A percentile compares a stretch with the other conserved stretches of the same genome.
These are phyloP conservation scores for Phaonia tiefii DNA, from an alignment of 2,888 invertebrate genomes.

Conservation along the genomic window DNA sequence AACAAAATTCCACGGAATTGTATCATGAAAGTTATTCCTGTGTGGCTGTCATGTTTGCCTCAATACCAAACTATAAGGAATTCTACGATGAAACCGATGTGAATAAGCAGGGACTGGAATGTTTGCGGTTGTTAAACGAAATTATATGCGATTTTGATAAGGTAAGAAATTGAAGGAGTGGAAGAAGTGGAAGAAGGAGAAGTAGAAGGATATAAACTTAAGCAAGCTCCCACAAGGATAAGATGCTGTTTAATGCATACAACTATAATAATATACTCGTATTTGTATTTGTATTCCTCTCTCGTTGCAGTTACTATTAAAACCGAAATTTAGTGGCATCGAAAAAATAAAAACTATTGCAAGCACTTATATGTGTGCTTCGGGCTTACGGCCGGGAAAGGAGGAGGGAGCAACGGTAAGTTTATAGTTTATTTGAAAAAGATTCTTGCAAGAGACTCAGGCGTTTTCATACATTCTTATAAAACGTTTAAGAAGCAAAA, in stretches of 20 bases:
- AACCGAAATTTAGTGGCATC: conserved; percentile 96
- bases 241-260: too few relatives aligned
- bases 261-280: too few relatives aligned
- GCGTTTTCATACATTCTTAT: too few relatives aligned
- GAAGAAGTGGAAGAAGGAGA: too few relatives aligned
- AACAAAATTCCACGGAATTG: conserved; percentile 86
- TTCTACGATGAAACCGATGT: conserved; percentile 98
- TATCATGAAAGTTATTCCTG: conserved; percentile 97
- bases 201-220: too few relatives aligned
- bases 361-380: conserved; percentile 98
- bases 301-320: conserved; percentile 85
- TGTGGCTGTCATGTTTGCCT: conserved; percentile 98
- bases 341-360: conserved; percentile 99
- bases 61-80: conserved; percentile 98
- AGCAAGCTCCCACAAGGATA: too few relatives aligned
- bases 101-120: conserved; percentile 97
- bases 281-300: neutral
- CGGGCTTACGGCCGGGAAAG: conserved; percentile 93
- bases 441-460: neutral
- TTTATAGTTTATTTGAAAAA: conserved; percentile 26
- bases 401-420: conserved; percentile 87
- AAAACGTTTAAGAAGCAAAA: too few relatives aligned
- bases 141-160: conserved; percentile 99
- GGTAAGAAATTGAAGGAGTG: conserved; percentile 81
- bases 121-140: conserved; percentile 95